A percentile compares a stretch with the other conserved stretches of the same genome.
phyloP scores from a whole-genome alignment of 2,797 vertebrate genomes.

The Anniella stebbinsi region DNA sequence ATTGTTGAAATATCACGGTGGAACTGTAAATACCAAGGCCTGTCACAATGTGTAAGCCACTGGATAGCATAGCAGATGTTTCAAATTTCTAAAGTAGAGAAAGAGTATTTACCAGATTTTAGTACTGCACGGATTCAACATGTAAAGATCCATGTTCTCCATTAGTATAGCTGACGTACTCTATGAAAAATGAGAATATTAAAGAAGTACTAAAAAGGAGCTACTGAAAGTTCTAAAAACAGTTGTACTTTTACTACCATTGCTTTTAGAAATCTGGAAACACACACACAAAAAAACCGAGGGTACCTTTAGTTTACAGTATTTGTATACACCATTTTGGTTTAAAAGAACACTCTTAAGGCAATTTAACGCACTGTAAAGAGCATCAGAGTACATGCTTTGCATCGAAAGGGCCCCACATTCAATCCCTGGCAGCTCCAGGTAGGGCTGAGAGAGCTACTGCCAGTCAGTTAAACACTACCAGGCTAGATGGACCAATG shows the following conservation, averaged over 20 bases:
- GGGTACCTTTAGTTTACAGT: not conserved
- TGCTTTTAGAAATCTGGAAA: not conserved
- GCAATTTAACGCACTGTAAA: not conserved
- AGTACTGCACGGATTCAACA: conserved; percentile 98
- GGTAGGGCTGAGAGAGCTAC: not conserved
- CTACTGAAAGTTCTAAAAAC: not conserved
- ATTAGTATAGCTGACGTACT: conserved; percentile 97
- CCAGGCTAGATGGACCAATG: not conserved
- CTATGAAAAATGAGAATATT: conserved; percentile 75
- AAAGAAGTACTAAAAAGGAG: not conserved
- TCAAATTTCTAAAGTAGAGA: not conserved
- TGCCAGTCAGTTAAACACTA: no score
- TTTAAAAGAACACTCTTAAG: not conserved
- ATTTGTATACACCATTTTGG: not conserved
- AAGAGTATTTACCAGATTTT: conserved; percentile 92
- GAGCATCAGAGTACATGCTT: not conserved
- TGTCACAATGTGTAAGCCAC: no score
- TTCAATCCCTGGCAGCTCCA: not conserved
- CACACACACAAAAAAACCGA: not conserved
- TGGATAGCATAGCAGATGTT: not conserved
- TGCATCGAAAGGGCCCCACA: not conserved
- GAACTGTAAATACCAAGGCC: no score
- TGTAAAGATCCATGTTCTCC: conserved; percentile 99
- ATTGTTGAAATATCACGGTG: not conserved
- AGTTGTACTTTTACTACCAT: not conserved